Conservation (phyloP, 2,888 invertebrate species). For the Drosophila crucigera region DNA sequence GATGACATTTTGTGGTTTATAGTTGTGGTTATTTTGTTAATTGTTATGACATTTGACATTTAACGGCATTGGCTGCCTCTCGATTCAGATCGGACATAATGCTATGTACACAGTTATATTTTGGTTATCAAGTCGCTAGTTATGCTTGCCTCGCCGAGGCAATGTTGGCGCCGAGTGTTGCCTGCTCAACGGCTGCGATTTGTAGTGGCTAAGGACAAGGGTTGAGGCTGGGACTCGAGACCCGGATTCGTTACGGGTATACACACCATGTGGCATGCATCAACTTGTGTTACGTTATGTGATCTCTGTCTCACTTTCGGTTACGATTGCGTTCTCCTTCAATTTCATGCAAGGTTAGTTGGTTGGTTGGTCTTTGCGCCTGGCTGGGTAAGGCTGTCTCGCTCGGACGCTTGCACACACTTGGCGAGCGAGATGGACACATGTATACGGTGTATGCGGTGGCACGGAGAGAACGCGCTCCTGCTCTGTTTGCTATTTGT, state of each 20-base stretch:
- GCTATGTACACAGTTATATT: not conserved
- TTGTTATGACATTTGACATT: slow-evolving; percentile 10
- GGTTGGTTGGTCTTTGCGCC: slow-evolving; percentile 14
- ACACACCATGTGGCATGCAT: slow-evolving; percentile 16
- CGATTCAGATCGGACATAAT: slow-evolving; percentile 4
- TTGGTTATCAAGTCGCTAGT: slow-evolving; percentile 3
- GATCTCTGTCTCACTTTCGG: not conserved
- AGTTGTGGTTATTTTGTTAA: not conserved
- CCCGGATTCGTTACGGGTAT: slow-evolving; percentile 28
- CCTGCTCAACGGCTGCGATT: not conserved
- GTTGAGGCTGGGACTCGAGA: slow-evolving; percentile 20
- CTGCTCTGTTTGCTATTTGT: slow-evolving; percentile 17
- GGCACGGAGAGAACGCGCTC: slow-evolving; percentile 35
- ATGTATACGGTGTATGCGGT: slow-evolving; percentile 13
- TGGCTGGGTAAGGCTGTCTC: slow-evolving; percentile 37
- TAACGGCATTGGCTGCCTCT: slow-evolving; percentile 26
- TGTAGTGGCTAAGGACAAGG: slow-evolving; percentile 1
- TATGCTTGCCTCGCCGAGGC: slow-evolving; percentile 5
- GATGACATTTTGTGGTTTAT: slow-evolving; percentile 36
- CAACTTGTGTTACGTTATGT: slow-evolving; percentile 15
- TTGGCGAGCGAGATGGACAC: slow-evolving; percentile 46
- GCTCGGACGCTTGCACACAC: slow-evolving; percentile 2
- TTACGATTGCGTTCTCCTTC: slow-evolving; percentile 17
- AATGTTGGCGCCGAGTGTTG: not conserved
- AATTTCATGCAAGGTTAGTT: slow-evolving; percentile 4